phyloP scores from a whole-genome alignment of 2,888 invertebrate species.

The Stenurella melanura region DNA sequence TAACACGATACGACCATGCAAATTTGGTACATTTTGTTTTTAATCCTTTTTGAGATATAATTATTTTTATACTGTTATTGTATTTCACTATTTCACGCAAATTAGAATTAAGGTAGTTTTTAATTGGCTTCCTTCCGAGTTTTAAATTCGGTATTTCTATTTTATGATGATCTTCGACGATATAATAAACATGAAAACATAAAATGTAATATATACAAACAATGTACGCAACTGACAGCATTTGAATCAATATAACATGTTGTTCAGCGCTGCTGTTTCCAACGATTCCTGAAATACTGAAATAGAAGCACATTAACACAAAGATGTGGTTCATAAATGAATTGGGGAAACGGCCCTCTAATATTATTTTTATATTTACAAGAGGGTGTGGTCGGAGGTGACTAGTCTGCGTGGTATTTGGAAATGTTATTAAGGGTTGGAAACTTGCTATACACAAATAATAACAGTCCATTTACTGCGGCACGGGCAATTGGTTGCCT shows the following conservation, averaged over 20 bases:
- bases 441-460: not conserved
- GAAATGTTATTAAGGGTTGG: slow-evolving; percentile 17
- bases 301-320: slow-evolving; percentile 32
- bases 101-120: not conserved
- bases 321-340: slow-evolving; percentile 34
- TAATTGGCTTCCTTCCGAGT: not conserved
- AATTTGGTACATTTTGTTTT: not conserved
- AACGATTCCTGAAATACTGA: slow-evolving; percentile 38
- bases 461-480: not conserved
- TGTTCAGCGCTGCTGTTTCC: slow-evolving; percentile 19
- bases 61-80: not conserved
- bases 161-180: not conserved
- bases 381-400: slow-evolving; percentile 30
- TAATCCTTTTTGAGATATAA: slow-evolving; percentile 19
- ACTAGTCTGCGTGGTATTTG: slow-evolving; percentile 25
- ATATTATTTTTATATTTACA: slow-evolving; percentile 19
- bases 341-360: slow-evolving; percentile 24
- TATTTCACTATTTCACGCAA: too few relatives aligned
- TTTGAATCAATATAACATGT: slow-evolving; percentile 33
- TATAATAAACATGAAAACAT: not conserved
- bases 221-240: slow-evolving; percentile 23
- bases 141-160: not conserved
- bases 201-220: slow-evolving; percentile 25
- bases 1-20: too few relatives aligned
- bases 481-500: not conserved